Conservation (phyloP, 2,888 invertebrate genomes). For the Euzophera pinguis region DNA sequence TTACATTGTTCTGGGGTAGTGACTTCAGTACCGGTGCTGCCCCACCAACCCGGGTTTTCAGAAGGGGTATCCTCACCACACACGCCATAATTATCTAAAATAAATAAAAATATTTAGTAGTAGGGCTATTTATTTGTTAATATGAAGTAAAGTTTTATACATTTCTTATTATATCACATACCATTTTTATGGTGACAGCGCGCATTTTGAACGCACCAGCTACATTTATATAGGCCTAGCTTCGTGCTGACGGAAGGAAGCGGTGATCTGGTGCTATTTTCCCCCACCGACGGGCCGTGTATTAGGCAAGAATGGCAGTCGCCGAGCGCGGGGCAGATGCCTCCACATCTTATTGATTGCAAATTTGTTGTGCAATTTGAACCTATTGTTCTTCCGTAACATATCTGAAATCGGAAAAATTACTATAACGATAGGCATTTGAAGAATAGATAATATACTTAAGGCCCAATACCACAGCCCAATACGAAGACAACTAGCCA, state of each 20-base stretch:
- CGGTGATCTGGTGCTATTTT: slow-evolving; percentile 49
- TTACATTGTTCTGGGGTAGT: slow-evolving; percentile 88
- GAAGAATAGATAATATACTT: no score
- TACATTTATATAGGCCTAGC: slow-evolving; percentile 88
- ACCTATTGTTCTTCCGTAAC: slow-evolving; percentile 91
- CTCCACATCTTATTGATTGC: slow-evolving; percentile 92
- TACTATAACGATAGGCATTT: no score
- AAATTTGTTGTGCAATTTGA: slow-evolving; percentile 95
- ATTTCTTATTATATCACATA: slow-evolving; percentile 35
- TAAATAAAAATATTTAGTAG: not conserved
- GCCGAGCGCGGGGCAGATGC: slow-evolving; percentile 92
- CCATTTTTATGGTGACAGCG: slow-evolving; percentile 93
- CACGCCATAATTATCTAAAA: slow-evolving; percentile 86
- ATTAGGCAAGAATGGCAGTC: slow-evolving; percentile 95
- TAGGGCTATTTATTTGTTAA: not conserved
- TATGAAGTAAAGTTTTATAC: not conserved
- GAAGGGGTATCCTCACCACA: slow-evolving; percentile 92
- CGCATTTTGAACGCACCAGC: slow-evolving; percentile 96
- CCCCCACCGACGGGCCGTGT: slow-evolving; percentile 82
- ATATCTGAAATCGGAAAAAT: slow-evolving; percentile 65
- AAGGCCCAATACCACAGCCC: no score
- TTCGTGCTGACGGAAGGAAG: slow-evolving; percentile 85
- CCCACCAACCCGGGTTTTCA: slow-evolving; percentile 95
- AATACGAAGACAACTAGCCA: no score
- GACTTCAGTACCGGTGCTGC: slow-evolving; percentile 88